Base-by-base conservation (phyloP, 1,140 invertebrate genomes). In the Lasaia peninsularis region DNA sequence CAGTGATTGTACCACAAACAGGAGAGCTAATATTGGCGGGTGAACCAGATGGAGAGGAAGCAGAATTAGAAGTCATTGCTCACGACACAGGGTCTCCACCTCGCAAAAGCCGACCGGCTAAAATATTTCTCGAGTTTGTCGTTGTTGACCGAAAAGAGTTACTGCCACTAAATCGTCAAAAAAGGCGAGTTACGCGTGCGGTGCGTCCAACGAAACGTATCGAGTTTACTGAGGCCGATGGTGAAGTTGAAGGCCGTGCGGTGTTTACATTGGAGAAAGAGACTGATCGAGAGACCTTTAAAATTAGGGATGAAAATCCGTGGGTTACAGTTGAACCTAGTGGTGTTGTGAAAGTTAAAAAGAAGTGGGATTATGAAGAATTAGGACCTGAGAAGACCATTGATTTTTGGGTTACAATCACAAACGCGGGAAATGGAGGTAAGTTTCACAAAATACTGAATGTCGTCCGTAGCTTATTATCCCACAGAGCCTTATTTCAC, bases 291-390 rank as follows among this genome's bases (percentile, higher is more conserved):
- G 97, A 98, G 80, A 96, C 95, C 8, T 98, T 97, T 80, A 97
- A 97, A 89, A 97, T 98, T 70, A 91, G 96, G 56, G 96, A 98
- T 68, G 96, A 97, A 83, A 97, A 97, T 89, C 94, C 95, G 48
- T 98, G 97, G 97, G 96, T 98, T 20, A 96, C 95, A 10, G 96
- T 98, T 33, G 96, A 96, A 79, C 92, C 94, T 6, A 97, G 96
- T 88, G 97, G 97, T 58, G 95, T 96, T 24, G 96, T 98, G 59
- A 93, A 94, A 70, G 96, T 98, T 33, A 97, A 97, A 88, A 96
- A 97, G 92, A 97, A 97, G 91, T 98, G 97, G 97, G 96, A 98
- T 91, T 98, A 97, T 85, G 97, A 98, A 78, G 96, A 98, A 73
- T 85, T 98, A 2, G 96, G 96, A n/a, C 96, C 96, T 0, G 97